Base-by-base conservation (phyloP, 2,113 vertebrate species). In the Eulacestoma nigropectus region DNA sequence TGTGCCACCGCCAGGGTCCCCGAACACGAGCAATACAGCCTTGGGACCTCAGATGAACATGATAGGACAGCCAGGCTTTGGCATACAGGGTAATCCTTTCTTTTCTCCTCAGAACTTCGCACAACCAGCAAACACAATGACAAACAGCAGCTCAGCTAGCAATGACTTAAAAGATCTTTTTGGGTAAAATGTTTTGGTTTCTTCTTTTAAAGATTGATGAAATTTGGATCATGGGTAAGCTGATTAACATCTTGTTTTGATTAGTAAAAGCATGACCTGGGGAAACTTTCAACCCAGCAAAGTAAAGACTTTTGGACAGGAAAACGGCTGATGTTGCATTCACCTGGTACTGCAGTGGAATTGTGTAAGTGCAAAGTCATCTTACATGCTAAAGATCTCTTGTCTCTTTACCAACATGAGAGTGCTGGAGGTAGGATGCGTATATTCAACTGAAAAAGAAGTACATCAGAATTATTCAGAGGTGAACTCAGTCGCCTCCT, bases 131-230 rank as follows among this genome's bases (percentile, higher is more conserved):
- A 98, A 98, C 86, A 98, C 97, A n/a, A 96, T 99, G 91, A 98
- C 98, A 97, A 99, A 95, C 59, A 99, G 98, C 92, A 98, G 98
- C 44, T 99, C 99, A 17, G 98, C 98, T 97, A 99, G 98, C 98
- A 99, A 98, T 72, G 99, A 99, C 93, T 98, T 99, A 90, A 99
- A 99, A 97, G 99, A 99, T 97, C 98, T 99, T 74, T 99, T 99
- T 78, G 99, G 99, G 81, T 99, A 98, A 98, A 95, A 64, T 53
- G 21, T 55, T 94, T 69, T 50, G 12, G 63, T 94, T 72, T 81
- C 84, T 52, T 83, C 72, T 85, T 96, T 95, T 60, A 95, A 92
- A 88, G 76, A 59, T 19, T 7, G 46, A 33, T 95, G 93, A 80
- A 41, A 70, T 97, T 97, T 93, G 96, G 96, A 95, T 98, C 93